These are phyloP conservation scores for Brotogeris chrysoptera DNA, from an alignment of 2,797 vertebrate species.

Conservation along the genomic window DNA sequence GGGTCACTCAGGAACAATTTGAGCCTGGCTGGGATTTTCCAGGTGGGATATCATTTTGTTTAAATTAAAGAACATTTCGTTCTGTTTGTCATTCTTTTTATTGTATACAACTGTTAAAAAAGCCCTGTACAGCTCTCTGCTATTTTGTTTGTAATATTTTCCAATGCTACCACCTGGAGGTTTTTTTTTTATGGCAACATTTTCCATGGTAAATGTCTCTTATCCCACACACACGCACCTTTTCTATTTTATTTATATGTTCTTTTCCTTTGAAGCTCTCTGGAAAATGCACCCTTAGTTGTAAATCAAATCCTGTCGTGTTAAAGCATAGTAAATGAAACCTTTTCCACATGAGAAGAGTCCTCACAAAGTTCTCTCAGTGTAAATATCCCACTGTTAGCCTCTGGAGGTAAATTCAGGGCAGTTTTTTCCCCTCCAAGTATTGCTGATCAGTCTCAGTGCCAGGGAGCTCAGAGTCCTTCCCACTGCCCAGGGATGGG, in stretches of 20 bases:
- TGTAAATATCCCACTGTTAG: slow-evolving; percentile 25
- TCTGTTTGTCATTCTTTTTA: neutral
- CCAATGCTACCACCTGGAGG: neutral
- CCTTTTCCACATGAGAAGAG: neutral
- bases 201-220: neutral
- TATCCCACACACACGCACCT: neutral
- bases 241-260: neutral
- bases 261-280: slow-evolving; percentile 22
- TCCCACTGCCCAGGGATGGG: rapidly evolving
- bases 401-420: neutral
- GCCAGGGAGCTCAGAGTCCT: neutral
- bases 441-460: neutral
- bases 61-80: slow-evolving; percentile 14
- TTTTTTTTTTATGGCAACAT: neutral
- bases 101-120: neutral
- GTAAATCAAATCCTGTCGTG: slow-evolving; percentile 19
- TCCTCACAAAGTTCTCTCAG: neutral
- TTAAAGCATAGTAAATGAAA: slow-evolving; percentile 20
- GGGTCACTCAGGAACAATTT: slow-evolving; percentile 14
- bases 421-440: neutral
- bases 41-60: slow-evolving; percentile 51
- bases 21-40: slow-evolving; percentile 39
- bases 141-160: slow-evolving; percentile 5
- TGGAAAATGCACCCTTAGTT: neutral
- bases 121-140: neutral